Percentiles rank a stretch among this genome's conserved stretches.
These are phyloP conservation scores for Onychomys arenicola DNA, from an alignment of 2,797 vertebrate species.

Conservation along the genomic window DNA sequence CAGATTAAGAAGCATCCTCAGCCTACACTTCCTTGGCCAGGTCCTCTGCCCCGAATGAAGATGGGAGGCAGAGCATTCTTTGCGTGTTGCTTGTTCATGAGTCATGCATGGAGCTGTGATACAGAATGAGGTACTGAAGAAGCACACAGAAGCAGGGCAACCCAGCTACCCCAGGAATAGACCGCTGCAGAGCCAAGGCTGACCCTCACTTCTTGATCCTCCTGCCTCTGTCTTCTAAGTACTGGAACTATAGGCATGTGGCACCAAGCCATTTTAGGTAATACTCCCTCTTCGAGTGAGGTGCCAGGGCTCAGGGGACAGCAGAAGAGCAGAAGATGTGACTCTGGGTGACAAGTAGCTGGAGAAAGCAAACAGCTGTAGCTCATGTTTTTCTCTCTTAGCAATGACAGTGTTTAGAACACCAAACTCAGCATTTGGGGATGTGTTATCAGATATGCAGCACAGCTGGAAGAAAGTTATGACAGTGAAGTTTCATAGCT, in stretches of 20 bases:
- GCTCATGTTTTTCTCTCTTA: conserved; percentile 1
- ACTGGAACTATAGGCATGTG: background rate
- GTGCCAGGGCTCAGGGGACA: background rate
- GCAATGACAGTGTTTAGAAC: background rate
- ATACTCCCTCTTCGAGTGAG: background rate
- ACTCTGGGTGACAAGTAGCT: background rate
- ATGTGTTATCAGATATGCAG: background rate
- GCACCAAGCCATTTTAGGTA: background rate
- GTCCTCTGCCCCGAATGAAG: conserved; percentile 72
- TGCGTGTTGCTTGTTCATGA: conserved; percentile 65
- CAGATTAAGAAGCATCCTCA: conserved; percentile 22
- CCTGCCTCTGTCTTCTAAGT: background rate
- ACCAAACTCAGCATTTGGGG: background rate
- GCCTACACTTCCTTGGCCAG: background rate
- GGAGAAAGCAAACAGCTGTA: background rate
- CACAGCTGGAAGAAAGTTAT: background rate
- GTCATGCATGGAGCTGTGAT: conserved; percentile 68
- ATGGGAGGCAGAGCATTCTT: conserved; percentile 64
- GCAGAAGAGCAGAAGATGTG: background rate
- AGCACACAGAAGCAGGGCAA: conserved; percentile 67
- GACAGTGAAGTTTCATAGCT: background rate
- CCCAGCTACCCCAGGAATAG: background rate
- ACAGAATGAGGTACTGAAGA: conserved; percentile 22
- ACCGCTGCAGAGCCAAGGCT: background rate
- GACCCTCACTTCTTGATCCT: background rate